Conservation (phyloP, 2,113 vertebrate genomes). For the Varanus komodoensis region DNA sequence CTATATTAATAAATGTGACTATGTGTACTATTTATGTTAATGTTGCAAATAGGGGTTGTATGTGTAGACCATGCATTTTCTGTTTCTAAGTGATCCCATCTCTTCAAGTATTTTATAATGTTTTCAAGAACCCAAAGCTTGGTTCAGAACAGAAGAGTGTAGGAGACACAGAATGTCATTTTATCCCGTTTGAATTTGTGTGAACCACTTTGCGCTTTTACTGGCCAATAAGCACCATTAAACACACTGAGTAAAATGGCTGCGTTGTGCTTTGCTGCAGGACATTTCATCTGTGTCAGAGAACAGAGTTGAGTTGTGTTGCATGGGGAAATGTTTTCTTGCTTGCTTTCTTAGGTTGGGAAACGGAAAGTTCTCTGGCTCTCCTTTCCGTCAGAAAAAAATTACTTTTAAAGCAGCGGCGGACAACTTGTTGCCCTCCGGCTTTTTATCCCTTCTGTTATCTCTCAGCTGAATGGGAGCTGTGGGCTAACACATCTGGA, state of each 20-base stretch:
- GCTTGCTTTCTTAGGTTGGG: neutral
- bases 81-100: neutral
- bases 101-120: neutral
- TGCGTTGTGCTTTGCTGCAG: neutral
- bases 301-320: neutral
- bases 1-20: neutral
- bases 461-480: no score
- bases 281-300: neutral
- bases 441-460: no score
- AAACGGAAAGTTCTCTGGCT: neutral
- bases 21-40: neutral
- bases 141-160: neutral
- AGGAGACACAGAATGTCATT: neutral
- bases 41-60: neutral
- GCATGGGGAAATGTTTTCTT: neutral
- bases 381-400: neutral
- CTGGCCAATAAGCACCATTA: neutral
- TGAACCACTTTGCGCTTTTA: neutral
- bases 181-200: neutral
- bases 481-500: no score
- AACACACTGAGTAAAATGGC: neutral
- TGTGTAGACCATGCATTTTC: neutral
- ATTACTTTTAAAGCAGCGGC: neutral
- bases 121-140: neutral
- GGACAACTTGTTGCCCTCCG: no score